Evolutionary conservation across 2,113 vertebrate species (phyloP), one percentile per base, ranked within the genome.

Genomic region (Anthoscopus minutus): DNA sequence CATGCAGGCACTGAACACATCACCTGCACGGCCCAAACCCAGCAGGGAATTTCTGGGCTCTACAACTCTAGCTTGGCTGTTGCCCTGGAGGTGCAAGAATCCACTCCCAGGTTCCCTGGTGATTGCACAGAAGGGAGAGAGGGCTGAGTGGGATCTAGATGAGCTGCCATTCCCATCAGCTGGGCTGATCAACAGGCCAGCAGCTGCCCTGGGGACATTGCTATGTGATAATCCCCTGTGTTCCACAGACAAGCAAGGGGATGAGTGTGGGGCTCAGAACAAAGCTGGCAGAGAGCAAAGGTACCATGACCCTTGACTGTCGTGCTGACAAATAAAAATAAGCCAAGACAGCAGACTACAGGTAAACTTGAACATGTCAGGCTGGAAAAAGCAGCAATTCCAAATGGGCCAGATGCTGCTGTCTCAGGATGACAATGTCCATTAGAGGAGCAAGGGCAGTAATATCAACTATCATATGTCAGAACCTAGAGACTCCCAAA

Each of bases 1-100:
- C 70, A 50, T 27, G 48, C 57, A 64, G 44, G 30, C 11, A 8
- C 47, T 37, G 72, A 58, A 54, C 35, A 66, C 16, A n/a, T 13
- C 14, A 48, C n/a, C 45, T 85, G 60, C 73, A 73, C 0, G 0
- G 37, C 20, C 58, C n/a, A 56, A 67, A 56, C n/a, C 30, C 66
- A 69, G 56, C 54, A 27, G 6, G 40, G 21, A 72, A 6, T 35
- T 91, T n/a, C 70, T 79, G 64, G 5, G 18, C 35, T 62, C 69
- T 21, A 44, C 14, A 88, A 25, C 42, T 6, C 2, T 2, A 71
- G 48, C 35, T 67, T 3, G 0, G 54, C 25, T 7, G 2, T 4
- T 50, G 45, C 15, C 18, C 44, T 31, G 15, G 45, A 60, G 58
- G 47, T n/a, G 20, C 15, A 76, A 23, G 2, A 1, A 78, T n/a